These are phyloP conservation scores for Drosophila malerkotliana DNA, from an alignment of 1,140 invertebrate species.

Conservation along the genomic window DNA sequence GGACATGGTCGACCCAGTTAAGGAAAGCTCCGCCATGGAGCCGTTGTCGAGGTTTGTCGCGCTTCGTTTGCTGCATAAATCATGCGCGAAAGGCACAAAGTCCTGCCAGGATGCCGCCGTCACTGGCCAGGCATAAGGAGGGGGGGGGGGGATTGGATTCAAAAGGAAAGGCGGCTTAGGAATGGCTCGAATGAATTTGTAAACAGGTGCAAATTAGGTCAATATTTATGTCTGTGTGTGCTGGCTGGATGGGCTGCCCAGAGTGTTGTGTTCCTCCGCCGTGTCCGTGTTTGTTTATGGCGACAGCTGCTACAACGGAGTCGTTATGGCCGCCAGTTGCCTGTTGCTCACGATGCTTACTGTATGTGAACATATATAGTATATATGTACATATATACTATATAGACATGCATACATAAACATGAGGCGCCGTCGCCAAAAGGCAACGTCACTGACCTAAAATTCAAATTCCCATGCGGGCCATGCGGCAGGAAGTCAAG, in stretches of 20 bases:
- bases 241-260: too few species aligned
- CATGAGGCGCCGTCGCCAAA: slow-evolving; percentile 42
- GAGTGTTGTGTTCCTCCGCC: slow-evolving; percentile 14
- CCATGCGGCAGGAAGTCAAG: slow-evolving; percentile 37
- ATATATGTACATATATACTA: slow-evolving; percentile 5
- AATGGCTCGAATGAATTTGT: slow-evolving; percentile 72
- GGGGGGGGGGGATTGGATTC: too few species aligned
- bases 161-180: slow-evolving; percentile 11
- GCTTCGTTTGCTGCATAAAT: slow-evolving; percentile 68
- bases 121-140: too few species aligned
- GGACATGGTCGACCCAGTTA: slow-evolving; percentile 62
- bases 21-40: slow-evolving; percentile 7
- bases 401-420: slow-evolving; percentile 59
- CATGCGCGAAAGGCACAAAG: slow-evolving; percentile 76
- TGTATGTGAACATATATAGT: slow-evolving; percentile 13
- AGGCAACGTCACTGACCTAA: slow-evolving; percentile 73
- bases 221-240: slow-evolving; percentile 61
- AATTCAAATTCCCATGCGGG: slow-evolving; percentile 79
- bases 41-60: slow-evolving; percentile 48
- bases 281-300: slow-evolving; percentile 47
- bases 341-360: not conserved
- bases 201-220: slow-evolving; percentile 80
- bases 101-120: slow-evolving; percentile 39
- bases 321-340: slow-evolving; percentile 29
- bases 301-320: slow-evolving; percentile 35